These are phyloP conservation scores for Cryptotis parvus DNA, from an alignment of 2,113 vertebrate genomes.

Conservation along the genomic window DNA sequence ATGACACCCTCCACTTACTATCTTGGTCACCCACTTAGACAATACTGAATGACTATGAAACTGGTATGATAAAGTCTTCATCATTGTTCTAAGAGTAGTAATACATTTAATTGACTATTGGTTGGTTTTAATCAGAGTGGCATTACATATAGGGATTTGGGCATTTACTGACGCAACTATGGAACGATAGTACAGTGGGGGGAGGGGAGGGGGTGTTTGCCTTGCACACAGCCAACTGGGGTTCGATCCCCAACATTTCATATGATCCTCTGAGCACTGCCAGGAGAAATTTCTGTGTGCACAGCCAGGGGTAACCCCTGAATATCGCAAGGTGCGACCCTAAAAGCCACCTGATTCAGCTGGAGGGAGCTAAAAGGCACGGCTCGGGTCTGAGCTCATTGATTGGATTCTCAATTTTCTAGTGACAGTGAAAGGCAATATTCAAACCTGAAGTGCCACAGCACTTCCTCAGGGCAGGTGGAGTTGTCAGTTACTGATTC, in stretches of 20 bases:
- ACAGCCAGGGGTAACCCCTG: too few relatives aligned
- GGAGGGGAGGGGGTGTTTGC: too few relatives aligned
- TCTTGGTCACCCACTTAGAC: too few relatives aligned
- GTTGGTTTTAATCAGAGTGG: neutral
- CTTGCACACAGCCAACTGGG: too few relatives aligned
- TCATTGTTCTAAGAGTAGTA: neutral
- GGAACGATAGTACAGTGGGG: too few relatives aligned
- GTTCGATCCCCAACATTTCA: too few relatives aligned
- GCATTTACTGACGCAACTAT: neutral
- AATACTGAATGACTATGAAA: neutral
- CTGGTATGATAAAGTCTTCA: neutral
- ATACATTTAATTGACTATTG: neutral
- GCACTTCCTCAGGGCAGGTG: neutral
- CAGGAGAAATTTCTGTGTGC: too few relatives aligned
- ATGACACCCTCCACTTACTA: too few relatives aligned
- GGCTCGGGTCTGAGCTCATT: neutral
- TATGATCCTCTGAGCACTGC: too few relatives aligned
- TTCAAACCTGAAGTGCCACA: neutral
- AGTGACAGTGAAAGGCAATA: accelerated
- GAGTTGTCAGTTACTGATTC: neutral
- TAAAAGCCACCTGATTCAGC: too few relatives aligned
- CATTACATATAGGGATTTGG: neutral
- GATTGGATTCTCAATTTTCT: neutral
- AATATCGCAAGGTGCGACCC: too few relatives aligned
- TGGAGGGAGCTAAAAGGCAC: neutral